A percentile compares a stretch with the other conserved stretches of the same genome.
Conservation (phyloP, 2,797 vertebrate genomes). For the Sebastes hopkinsi region DNA sequence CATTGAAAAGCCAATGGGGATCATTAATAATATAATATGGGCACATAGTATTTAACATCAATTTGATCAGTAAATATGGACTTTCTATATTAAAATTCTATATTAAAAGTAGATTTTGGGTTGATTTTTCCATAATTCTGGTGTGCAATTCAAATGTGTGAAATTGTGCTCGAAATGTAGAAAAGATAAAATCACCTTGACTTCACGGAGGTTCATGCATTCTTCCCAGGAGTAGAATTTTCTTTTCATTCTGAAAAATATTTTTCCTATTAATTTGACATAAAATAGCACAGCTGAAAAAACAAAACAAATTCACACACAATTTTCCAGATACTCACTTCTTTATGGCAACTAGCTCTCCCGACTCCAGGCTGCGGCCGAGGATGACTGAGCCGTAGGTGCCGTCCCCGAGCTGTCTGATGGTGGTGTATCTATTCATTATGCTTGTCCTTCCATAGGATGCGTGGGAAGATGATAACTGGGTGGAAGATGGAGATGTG, state of each 20-base stretch:
- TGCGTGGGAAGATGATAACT: slow-evolving; percentile 32
- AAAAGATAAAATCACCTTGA: slow-evolving; percentile 86
- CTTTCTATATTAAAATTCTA: not conserved
- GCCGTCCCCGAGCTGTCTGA: slow-evolving; percentile 95
- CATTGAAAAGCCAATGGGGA: not conserved
- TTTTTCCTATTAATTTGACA: rapidly evolving
- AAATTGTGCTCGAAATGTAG: not conserved
- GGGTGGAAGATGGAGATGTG: slow-evolving; percentile 29
- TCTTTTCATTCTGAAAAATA: slow-evolving; percentile 92
- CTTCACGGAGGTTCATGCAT: slow-evolving; percentile 96
- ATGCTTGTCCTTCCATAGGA: slow-evolving; percentile 66
- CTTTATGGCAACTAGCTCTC: slow-evolving; percentile 96
- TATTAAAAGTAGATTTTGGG: not conserved
- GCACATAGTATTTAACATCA: not conserved
- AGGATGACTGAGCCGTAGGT: slow-evolving; percentile 96
- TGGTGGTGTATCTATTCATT: slow-evolving; percentile 95
- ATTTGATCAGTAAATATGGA: not conserved
- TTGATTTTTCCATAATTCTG: not conserved
- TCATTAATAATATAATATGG: not conserved
- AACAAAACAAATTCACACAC: not conserved
- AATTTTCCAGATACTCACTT: slow-evolving; percentile 83
- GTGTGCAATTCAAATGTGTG: not conserved
- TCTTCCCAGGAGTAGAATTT: slow-evolving; percentile 99
- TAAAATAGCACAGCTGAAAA: not conserved
- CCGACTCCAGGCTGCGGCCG: slow-evolving; percentile 92